Percentiles rank a stretch among this genome's conserved stretches.
phyloP scores from a whole-genome alignment of 2,888 invertebrate species.

The Campopleginae sp. region DNA sequence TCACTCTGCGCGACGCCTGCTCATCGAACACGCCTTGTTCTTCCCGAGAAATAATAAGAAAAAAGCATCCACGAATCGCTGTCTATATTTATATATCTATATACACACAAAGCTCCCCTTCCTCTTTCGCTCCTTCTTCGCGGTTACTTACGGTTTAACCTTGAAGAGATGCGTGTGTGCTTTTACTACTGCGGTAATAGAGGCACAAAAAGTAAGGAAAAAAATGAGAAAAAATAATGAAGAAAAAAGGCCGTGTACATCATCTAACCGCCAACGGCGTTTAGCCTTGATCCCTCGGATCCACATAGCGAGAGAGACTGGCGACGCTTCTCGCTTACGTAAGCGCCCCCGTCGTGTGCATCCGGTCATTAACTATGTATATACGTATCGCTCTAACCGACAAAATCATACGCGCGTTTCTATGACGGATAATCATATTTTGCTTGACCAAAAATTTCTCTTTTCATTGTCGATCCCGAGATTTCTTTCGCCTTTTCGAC shows the following conservation, averaged over 20 bases:
- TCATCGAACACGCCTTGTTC: slow-evolving; percentile 47
- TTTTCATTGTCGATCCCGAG: neutral
- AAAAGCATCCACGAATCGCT: slow-evolving; percentile 22
- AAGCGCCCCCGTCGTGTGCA: slow-evolving; percentile 71
- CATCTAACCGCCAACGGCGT: slow-evolving; percentile 72
- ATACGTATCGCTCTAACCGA: slow-evolving; percentile 22
- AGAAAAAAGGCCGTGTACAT: slow-evolving; percentile 32
- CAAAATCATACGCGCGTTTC: slow-evolving; percentile 26
- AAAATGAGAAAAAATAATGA: slow-evolving; percentile 14
- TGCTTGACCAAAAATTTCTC: neutral
- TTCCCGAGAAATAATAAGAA: slow-evolving; percentile 39
- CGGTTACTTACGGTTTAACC: slow-evolving; percentile 28
- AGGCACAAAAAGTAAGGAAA: slow-evolving; percentile 36
- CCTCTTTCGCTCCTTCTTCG: slow-evolving; percentile 8
- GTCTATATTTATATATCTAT: slow-evolving; percentile 7
- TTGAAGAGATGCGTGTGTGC: slow-evolving; percentile 50
- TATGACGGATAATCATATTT: slow-evolving; percentile 10
- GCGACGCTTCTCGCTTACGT: slow-evolving; percentile 79
- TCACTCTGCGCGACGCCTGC: slow-evolving; percentile 46
- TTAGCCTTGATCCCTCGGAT: slow-evolving; percentile 82
- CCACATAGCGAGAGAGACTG: slow-evolving; percentile 76
- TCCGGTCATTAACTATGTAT: slow-evolving; percentile 50
- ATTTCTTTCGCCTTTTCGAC: neutral
- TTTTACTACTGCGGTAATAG: slow-evolving; percentile 47
- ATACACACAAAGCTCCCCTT: neutral